Conservation (phyloP, 2,113 vertebrate genomes). For the Murina feae region DNA sequence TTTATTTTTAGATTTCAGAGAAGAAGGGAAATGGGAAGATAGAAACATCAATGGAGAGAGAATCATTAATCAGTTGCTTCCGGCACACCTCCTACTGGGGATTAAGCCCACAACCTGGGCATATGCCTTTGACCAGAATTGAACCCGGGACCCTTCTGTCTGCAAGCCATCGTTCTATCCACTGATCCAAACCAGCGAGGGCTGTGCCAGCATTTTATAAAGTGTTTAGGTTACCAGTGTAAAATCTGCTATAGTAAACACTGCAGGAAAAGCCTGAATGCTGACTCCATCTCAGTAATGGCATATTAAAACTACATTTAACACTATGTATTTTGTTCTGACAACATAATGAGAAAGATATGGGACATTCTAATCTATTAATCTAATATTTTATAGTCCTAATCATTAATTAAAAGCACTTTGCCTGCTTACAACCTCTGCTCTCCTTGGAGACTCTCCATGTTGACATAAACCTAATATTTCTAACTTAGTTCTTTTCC, state of each 20-base stretch:
- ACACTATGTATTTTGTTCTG: neutral
- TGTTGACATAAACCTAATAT: slow-evolving; percentile 4
- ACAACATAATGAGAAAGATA: slow-evolving; percentile 31
- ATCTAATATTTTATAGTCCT: slow-evolving; percentile 24
- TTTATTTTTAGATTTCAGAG: no score
- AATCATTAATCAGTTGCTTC: no score
- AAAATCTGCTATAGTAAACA: neutral
- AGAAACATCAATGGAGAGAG: no score
- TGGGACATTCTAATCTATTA: neutral
- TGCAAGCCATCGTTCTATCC: no score
- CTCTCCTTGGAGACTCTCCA: neutral
- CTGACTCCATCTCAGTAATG: neutral
- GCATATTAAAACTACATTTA: neutral
- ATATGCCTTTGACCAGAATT: no score
- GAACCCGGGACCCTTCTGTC: no score
- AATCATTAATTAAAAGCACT: slow-evolving; percentile 38
- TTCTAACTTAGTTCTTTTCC: neutral
- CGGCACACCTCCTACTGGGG: no score
- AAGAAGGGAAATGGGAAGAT: no score
- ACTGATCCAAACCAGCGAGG: no score
- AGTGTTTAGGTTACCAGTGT: neutral
- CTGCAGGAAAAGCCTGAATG: neutral
- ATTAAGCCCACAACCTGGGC: no score
- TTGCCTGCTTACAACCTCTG: neutral
- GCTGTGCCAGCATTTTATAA: neutral